Base-by-base conservation (phyloP, 2,888 invertebrate genomes). In the Priapulus caudatus region DNA sequence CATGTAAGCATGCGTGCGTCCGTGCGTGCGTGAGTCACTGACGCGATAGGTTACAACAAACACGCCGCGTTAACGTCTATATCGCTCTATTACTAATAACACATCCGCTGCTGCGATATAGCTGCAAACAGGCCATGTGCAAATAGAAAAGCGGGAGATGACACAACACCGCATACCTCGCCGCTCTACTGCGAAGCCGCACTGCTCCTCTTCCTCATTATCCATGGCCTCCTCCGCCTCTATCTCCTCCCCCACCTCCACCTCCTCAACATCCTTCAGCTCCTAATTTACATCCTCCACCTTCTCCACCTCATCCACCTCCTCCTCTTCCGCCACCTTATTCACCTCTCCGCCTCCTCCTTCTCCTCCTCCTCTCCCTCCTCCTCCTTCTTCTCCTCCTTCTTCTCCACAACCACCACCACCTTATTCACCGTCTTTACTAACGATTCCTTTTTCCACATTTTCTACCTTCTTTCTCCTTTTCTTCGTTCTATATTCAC, bases 401-500 rank as follows among this genome's bases (percentile, higher is more conserved):
- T n/a, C n/a, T n/a, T 33, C 33, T 33, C 33, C n/a, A 10, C n/a
- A 10, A 10, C 33, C n/a, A 10, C n/a, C 33, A 10, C 33, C n/a
- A 10, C n/a, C 33, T 33, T n/a, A 10, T n/a, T 33, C 33, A 10
- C 33, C n/a, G 10, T 33, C 33, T 33, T 33, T n/a, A 10, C 33
- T 33, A 10, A 10, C 33, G 10, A 10, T 33, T n/a, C n/a, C 33
- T 20, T 55, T 57, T 15, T 52, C 15, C 48, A 64, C 54, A 45
- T 55, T 54, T 33, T 56, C 53, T 51, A 58, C 60, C 49, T 61
- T 61, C 47, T 63, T 64, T 55, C 63, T 62, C 54, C 63, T 64
- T 52, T 62, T 59, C 56, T 63, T 59, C 47, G 5, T 33, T 10
- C 10, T 10, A 33, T 33, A 33, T n/a, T 10, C n/a, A 33, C 33